Evolutionary conservation across 2,888 invertebrate genomes (phyloP).

Genomic region (Apotomis capreana): DNA sequence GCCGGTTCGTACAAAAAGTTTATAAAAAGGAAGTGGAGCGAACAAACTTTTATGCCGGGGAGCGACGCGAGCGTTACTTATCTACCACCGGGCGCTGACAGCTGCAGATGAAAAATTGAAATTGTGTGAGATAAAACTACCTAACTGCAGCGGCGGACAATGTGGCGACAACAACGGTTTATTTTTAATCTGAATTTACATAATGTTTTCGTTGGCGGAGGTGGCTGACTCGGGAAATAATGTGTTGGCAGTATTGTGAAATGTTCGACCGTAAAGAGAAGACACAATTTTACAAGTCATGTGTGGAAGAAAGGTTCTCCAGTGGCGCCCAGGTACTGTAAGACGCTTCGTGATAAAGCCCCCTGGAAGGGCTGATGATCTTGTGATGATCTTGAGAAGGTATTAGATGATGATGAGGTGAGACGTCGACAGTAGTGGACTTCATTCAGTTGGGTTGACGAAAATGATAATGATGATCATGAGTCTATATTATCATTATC

Average conservation of each 20-base stretch:
- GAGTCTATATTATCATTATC: too few relatives aligned
- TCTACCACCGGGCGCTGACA: slow-evolving; percentile 80
- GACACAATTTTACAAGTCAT: not conserved
- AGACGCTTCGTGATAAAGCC: too few relatives aligned
- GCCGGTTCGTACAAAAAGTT: slow-evolving; percentile 76
- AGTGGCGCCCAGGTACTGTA: too few relatives aligned
- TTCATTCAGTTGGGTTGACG: too few relatives aligned
- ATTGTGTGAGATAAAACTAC: slow-evolving; percentile 83
- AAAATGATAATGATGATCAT: too few relatives aligned
- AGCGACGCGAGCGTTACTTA: slow-evolving; percentile 79
- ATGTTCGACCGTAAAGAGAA: not conserved
- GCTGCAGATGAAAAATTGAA: slow-evolving; percentile 84
- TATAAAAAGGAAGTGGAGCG: slow-evolving; percentile 79
- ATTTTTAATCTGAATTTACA: slow-evolving; percentile 48
- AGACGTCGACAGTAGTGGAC: too few relatives aligned
- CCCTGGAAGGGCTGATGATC: too few relatives aligned
- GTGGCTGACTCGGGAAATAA: slow-evolving; percentile 37
- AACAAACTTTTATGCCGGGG: slow-evolving; percentile 78
- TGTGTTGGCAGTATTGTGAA: slow-evolving; percentile 31
- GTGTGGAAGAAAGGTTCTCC: too few relatives aligned
- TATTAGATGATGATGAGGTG: too few relatives aligned
- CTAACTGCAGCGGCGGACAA: slow-evolving; percentile 78
- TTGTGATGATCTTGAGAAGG: too few relatives aligned
- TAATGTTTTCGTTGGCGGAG: slow-evolving; percentile 42
- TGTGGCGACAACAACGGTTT: slow-evolving; percentile 62